Evolutionary conservation across 2,888 invertebrate genomes (phyloP), one percentile per base, ranked within the genome.

Genomic region (Agrochola lota): DNA sequence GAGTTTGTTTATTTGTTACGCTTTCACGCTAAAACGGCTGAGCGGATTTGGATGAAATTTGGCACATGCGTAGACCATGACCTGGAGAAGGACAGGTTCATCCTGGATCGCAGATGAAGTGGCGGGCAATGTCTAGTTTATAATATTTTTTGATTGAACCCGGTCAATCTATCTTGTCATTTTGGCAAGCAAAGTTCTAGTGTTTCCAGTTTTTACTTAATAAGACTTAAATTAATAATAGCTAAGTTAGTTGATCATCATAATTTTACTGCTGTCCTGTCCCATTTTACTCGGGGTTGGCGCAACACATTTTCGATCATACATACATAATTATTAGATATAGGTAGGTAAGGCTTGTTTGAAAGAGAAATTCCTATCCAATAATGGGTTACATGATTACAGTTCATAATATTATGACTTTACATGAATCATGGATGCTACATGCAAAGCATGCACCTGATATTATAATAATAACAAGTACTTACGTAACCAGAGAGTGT

Each of bases 401-500:
- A 12, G 20, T 23, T 35, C 26, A 7, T 52, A 35, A 43, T 64
- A 43, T 30, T 49, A 64, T 64, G 30, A n/a, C 7, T 35, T 15
- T 23, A 43, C 7, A 26, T 78, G 63, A 78, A 46, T 66, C 57
- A 81, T 35, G 26, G 12, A 66, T 26, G 43, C 64, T 11, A 43
- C n/a, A 23, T 35, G 30, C 63, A 8, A 15, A 1, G 11, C 40
- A 17, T 57, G 43, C n/a, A n/a, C 57, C 26, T 74, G 81, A 57
- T 81, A 46, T 81, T 66, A 78, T 81, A 17, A 74, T 59, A 66
- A 74, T 74, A 74, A 72, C 15, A 15, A 8, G 17, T 52, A 74
- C 8, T 17, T 43, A 52, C 8, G 81, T n/a, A 74, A 74, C 40
- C 20, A 49, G 40, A 43, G 49, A 43, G 12, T 57, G 35, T 74